Percentiles rank a stretch among this genome's conserved stretches.
These are phyloP conservation scores for Apis cerana DNA, from an alignment of 1,140 invertebrate species.

Conservation along the genomic window DNA sequence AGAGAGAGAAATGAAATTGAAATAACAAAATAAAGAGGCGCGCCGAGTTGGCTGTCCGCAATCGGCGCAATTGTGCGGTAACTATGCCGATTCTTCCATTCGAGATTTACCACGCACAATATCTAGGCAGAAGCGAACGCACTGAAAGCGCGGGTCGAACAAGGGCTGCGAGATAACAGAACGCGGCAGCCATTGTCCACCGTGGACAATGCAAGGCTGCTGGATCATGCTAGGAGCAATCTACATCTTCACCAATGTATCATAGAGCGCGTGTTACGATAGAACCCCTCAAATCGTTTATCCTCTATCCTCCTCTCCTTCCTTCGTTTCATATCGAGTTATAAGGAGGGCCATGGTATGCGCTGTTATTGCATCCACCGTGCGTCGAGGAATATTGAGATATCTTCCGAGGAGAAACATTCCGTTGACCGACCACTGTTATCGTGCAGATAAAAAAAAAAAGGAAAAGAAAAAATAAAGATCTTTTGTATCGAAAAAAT, in stretches of 20 bases:
- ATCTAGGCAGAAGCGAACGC: slow-evolving; percentile 6
- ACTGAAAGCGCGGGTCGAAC: slow-evolving; percentile 20
- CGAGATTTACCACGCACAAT: slow-evolving; percentile 35
- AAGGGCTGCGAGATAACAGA: slow-evolving; percentile 56
- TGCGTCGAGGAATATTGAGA: slow-evolving; percentile 67
- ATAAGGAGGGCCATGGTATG: slow-evolving; percentile 10
- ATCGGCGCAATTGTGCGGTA: slow-evolving; percentile 46
- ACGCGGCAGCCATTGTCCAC: slow-evolving; percentile 72
- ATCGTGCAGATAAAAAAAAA: background rate
- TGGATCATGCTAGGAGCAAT: slow-evolving; percentile 71
- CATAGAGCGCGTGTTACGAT: slow-evolving; percentile 63
- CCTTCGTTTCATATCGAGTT: background rate
- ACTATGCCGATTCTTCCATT: slow-evolving; percentile 28
- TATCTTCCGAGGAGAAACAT: slow-evolving; percentile 42
- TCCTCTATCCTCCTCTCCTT: too few species aligned
- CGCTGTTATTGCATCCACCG: slow-evolving; percentile 60
- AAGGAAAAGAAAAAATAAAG: too few species aligned
- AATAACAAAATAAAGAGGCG: slow-evolving; percentile 29
- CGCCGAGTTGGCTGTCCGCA: slow-evolving; percentile 9
- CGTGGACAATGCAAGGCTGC: slow-evolving; percentile 74
- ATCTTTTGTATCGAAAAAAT: background rate
- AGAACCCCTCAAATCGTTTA: slow-evolving; percentile 25
- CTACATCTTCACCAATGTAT: slow-evolving; percentile 79
- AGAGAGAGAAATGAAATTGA: slow-evolving; percentile 23
- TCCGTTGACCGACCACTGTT: background rate